Evolutionary conservation across 2,888 invertebrate species (phyloP).

Genomic region (Zonitis immaculata): DNA sequence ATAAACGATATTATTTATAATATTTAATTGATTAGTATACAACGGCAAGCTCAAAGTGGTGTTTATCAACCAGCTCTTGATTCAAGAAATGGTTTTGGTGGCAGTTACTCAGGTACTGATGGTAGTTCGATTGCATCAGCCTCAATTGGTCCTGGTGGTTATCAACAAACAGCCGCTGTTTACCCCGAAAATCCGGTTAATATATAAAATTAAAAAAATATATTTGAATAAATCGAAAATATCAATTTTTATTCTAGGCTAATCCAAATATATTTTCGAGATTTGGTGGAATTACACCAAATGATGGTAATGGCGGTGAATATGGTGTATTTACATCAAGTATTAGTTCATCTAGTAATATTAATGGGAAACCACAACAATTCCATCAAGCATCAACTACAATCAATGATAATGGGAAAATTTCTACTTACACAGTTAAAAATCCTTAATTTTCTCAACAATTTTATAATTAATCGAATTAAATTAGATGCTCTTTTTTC

Average conservation of each 20-base stretch:
- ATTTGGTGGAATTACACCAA: conserved; percentile 36
- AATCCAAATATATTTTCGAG: conserved; percentile 51
- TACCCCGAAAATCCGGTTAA: conserved; percentile 60
- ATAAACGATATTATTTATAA: conserved; percentile 3
- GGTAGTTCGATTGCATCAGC: conserved; percentile 54
- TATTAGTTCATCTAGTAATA: conserved; percentile 54
- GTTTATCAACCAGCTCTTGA: neutral
- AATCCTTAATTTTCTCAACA: conserved; percentile 37
- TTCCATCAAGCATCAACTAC: conserved; percentile 60
- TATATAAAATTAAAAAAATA: conserved; percentile 5
- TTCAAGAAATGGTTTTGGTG: conserved; percentile 8
- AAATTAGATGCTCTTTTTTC: neutral
- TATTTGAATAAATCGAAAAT: conserved; percentile 3
- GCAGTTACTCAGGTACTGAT: conserved; percentile 10
- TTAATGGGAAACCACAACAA: conserved; percentile 56
- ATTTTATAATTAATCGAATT: neutral
- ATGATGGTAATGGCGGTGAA: conserved; percentile 37
- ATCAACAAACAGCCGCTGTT: conserved; percentile 56
- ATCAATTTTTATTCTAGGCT: conserved; percentile 42
- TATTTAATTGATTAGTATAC: conserved; percentile 8
- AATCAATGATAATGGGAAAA: conserved; percentile 69
- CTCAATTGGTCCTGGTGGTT: conserved; percentile 52
- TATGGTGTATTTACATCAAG: conserved; percentile 62
- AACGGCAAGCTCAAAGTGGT: conserved; percentile 2
- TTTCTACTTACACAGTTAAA: conserved; percentile 58